Conservation (phyloP, 2,797 vertebrate species). For the Siniperca undulata region DNA sequence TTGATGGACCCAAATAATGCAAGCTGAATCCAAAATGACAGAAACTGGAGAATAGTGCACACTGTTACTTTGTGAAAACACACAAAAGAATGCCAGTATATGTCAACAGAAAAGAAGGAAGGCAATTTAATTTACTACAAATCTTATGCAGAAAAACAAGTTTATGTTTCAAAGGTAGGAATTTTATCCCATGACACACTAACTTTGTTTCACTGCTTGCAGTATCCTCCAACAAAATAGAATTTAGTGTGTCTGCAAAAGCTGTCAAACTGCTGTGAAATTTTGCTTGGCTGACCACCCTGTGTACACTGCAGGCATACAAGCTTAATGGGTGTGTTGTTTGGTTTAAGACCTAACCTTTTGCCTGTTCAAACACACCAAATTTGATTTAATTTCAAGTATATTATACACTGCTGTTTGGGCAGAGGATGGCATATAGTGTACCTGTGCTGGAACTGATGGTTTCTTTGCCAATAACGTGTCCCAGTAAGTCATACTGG, state of each 20-base stretch:
- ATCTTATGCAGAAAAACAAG: slow-evolving; percentile 36
- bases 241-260: slow-evolving; percentile 1
- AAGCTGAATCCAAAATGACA: slow-evolving; percentile 65
- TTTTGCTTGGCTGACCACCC: slow-evolving; percentile 4
- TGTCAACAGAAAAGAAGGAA: slow-evolving; percentile 19
- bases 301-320: not conserved
- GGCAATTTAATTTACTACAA: slow-evolving; percentile 45
- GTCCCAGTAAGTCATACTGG: slow-evolving; percentile 96
- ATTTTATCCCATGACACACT: slow-evolving; percentile 16
- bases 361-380: not conserved
- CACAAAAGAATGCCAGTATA: slow-evolving; percentile 48
- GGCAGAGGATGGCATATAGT: not conserved
- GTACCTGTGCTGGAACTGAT: slow-evolving; percentile 99
- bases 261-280: slow-evolving; percentile 21
- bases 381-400: slow-evolving; percentile 15
- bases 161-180: slow-evolving; percentile 38
- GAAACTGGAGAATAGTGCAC: slow-evolving; percentile 64
- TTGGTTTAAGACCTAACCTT: slow-evolving; percentile 2
- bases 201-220: slow-evolving; percentile 18
- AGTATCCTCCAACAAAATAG: slow-evolving; percentile 12
- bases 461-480: slow-evolving; percentile 96
- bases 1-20: slow-evolving; percentile 65
- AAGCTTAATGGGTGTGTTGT: not conserved
- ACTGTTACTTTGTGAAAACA: slow-evolving; percentile 69
- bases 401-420: not conserved